Evolutionary conservation across 1,140 invertebrate genomes (phyloP), one percentile per base, ranked within the genome.

Genomic region (Drosophila pruinosa): DNA sequence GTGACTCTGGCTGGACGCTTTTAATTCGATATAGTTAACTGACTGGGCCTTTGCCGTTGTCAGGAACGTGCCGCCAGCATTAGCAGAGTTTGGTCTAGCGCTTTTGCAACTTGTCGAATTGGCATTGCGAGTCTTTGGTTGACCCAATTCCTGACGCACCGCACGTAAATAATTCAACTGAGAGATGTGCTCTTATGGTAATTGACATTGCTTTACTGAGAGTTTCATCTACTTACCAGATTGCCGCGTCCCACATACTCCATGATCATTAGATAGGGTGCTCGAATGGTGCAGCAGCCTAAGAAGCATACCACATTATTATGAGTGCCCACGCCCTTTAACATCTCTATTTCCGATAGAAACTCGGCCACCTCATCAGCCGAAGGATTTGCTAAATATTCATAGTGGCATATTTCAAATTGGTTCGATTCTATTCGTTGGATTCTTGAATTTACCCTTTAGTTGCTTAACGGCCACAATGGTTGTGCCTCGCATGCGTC

Each of bases 181-280:
- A 15, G 10, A 14, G 17, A 17, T 7, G 4, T 10, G 19, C 14
- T 41, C 5, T 3, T 34, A 3, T 6, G 0, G 31, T 34, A n/a
- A n/a, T n/a, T n/a, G n/a, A n/a, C n/a, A n/a, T n/a, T n/a, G n/a
- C n/a, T n/a, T n/a, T n/a, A n/a, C n/a, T n/a, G n/a, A n/a, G n/a
- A n/a, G n/a, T 7, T 31, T 10, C 10, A 3, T n/a, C 12, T n/a
- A 3, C 15, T 24, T 48, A 96, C 94, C 39, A 98, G 91, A 91
- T 96, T 96, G 2, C 96, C 96, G 56, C 94, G 94, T 0, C 95
- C 94, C 12, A 96, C 94, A 78, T 95, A 97, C 83, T 97, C 96
- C 91, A 97, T 94, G 0, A 97, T 92, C 48, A 97, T 94, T 28
- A 95, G 94, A 78, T 93, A 93, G 10, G 94, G 96, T 67, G 93